Evolutionary conservation across 1,140 invertebrate species (phyloP).

Genomic region (Drosophila burlai): DNA sequence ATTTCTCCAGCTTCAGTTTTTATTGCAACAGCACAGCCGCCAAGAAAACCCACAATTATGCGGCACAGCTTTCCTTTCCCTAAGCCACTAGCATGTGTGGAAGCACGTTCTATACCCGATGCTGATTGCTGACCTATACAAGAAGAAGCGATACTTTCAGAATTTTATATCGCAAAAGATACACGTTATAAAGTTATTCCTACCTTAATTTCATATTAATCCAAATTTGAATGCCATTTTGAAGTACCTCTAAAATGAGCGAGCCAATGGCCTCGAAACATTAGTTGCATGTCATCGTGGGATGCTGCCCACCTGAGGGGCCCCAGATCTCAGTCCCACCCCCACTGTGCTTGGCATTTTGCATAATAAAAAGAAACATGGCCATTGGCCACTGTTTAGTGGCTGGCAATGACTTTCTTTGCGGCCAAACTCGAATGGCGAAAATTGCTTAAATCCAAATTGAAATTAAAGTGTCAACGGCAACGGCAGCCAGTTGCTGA

Average conservation of each 20-base stretch:
- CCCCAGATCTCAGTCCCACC: conserved; percentile 45
- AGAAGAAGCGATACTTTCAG: not conserved
- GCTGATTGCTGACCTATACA: not conserved
- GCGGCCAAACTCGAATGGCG: conserved; percentile 48
- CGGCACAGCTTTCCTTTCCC: conserved; percentile 66
- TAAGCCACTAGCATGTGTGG: conserved; percentile 25
- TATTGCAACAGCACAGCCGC: conserved; percentile 11
- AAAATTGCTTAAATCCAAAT: conserved; percentile 73
- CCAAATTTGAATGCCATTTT: not conserved
- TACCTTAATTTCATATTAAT: not conserved
- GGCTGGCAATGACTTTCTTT: conserved; percentile 73
- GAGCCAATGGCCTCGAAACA: conserved; percentile 42
- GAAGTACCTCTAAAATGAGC: not conserved
- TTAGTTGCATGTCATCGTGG: conserved; percentile 35
- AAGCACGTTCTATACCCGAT: conserved; percentile 56
- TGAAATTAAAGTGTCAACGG: conserved; percentile 77
- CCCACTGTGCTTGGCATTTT: conserved; percentile 33
- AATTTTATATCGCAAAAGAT: not conserved
- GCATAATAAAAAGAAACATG: conserved; percentile 61
- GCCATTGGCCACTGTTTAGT: conserved; percentile 54
- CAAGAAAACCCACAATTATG: conserved; percentile 62
- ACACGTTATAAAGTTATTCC: not conserved
- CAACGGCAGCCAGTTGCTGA: conserved; percentile 66
- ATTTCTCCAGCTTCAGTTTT: conserved; percentile 25
- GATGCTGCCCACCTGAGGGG: conserved; percentile 33